Percentiles rank a stretch among this genome's conserved stretches.
Conservation (phyloP, 2,797 vertebrate genomes). For the Gambusia yucatana region DNA sequence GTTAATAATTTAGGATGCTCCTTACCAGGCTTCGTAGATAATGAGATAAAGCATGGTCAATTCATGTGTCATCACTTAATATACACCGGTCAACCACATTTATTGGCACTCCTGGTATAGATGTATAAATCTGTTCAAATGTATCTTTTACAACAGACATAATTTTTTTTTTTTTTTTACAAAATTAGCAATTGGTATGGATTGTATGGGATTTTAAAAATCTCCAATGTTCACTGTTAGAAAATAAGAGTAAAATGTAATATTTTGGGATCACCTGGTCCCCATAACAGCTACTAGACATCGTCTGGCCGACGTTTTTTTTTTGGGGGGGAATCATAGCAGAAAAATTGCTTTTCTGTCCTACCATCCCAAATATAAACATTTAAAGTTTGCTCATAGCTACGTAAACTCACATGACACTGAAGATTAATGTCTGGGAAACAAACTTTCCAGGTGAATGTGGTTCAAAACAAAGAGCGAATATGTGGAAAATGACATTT, state of each 20-base stretch:
- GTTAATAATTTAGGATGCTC: conserved; percentile 78
- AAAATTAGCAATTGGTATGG: background rate
- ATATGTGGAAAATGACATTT: background rate
- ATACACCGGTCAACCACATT: background rate
- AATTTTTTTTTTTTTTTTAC: background rate
- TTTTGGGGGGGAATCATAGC: background rate
- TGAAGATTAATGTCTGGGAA: background rate
- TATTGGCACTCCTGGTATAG: background rate
- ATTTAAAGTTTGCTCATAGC: background rate
- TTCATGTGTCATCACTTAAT: conserved; percentile 33
- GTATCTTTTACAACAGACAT: background rate
- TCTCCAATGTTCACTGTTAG: background rate
- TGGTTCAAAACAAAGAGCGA: background rate
- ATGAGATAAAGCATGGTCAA: conserved; percentile 54
- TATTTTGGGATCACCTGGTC: background rate
- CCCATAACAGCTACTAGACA: background rate
- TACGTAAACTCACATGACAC: background rate
- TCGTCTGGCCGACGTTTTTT: background rate
- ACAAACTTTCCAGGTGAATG: background rate
- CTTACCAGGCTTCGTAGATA: conserved; percentile 53
- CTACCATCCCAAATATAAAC: background rate
- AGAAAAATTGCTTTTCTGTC: background rate
- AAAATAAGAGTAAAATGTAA: background rate
- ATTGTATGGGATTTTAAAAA: background rate
- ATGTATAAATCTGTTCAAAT: background rate